Base-by-base conservation (phyloP, 2,888 invertebrate genomes). In the Drosophila histrio region DNA sequence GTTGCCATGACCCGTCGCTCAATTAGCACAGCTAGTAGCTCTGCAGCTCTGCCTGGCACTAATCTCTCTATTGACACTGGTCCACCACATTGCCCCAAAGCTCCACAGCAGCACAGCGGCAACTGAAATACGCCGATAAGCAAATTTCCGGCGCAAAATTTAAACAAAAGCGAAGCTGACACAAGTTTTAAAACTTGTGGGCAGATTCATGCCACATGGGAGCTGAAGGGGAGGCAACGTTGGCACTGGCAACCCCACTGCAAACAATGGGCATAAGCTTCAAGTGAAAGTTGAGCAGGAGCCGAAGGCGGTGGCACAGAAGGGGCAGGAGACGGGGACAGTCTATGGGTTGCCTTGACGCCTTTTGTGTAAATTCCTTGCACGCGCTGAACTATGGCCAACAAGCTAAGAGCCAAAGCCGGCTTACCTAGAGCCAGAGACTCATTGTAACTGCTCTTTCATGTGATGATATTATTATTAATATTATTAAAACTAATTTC, bases 141-240 rank as follows among this genome's bases (percentile, higher is more conserved):
- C 89, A 88, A 84, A 88, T 86, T 88, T 85, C 87, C 79, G 72
- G 77, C 73, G 65, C 76, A 77, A 81, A 88, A 77, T 84, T 87
- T 79, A 88, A 88, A 88, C 85, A 86, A 86, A 72, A 79, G 85
- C 68, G 63, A 64, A 44, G 50, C 58, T 34, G 22, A 11, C 50
- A 50, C 32, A 60, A 81, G 62, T 87, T 87, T 79, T 69, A 76
- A 63, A 79, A 82, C 77, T 82, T 87, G 73, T 64, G 76, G 73
- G 57, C 52, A 52, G 38, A 21, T 50, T 1, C 34, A 38, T 22
- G 28, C 28, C 53, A 39, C 39, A 30, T 30, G 30, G 28, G 17
- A 39, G 57, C 39, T 1, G 17, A 7, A 5, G 26, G 7, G n/a
- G 9, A 30, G 38, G 17, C 38, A 30, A 58, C 60, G 83, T 86